These are phyloP conservation scores for Eupithecia inturbata DNA, from an alignment of 2,888 invertebrate species.

Conservation along the genomic window DNA sequence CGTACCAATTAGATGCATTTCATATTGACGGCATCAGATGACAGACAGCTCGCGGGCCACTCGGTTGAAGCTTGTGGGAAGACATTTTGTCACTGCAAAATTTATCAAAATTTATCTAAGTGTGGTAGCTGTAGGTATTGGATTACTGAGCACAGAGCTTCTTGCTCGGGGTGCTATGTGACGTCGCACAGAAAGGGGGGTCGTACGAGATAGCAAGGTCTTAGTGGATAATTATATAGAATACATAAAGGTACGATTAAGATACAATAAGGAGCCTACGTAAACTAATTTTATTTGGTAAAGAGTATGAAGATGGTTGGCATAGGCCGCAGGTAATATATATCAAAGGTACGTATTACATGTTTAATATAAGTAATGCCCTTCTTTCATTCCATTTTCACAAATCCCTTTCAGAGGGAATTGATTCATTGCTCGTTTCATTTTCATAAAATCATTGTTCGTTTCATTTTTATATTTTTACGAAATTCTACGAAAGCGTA, in stretches of 20 bases:
- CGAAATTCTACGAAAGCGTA: neutral
- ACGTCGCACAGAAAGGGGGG: neutral
- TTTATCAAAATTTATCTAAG: no score
- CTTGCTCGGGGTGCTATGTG: no score
- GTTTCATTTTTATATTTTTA: neutral
- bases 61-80: no score
- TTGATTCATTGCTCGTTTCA: conserved; percentile 16
- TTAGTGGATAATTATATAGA: no score
- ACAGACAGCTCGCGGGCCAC: no score
- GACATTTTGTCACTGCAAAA: no score
- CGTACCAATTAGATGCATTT: no score
- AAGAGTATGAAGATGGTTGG: neutral
- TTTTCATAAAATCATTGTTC: conserved; percentile 14
- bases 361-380: conserved; percentile 15
- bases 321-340: neutral
- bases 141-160: no score
- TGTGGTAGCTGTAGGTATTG: no score
- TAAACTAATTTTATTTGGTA: neutral
- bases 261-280: no score
- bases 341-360: conserved; percentile 13
- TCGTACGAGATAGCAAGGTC: neutral
- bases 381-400: conserved; percentile 13
- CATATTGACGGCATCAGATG: no score
- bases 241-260: no score
- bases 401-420: conserved; percentile 14